A percentile compares a stretch with the other conserved stretches of the same genome.
Conservation (phyloP, 2,113 vertebrate species). For the Monopterus albus region DNA sequence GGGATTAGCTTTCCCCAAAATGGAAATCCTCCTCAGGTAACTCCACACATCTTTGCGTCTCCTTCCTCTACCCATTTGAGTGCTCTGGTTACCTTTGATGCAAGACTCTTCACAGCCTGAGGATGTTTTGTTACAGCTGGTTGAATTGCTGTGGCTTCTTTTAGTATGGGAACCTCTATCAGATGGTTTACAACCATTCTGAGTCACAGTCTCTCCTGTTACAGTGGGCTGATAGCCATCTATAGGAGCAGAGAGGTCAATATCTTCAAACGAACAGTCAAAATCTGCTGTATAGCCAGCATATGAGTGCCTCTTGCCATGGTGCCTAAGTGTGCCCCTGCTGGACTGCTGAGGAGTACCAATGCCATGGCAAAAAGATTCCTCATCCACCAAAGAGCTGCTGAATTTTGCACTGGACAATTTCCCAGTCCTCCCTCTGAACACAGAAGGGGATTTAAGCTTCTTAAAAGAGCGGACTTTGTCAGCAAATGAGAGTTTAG, state of each 20-base stretch:
- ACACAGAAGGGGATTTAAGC: conserved; percentile 83
- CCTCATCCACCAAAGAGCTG: conserved; percentile 73
- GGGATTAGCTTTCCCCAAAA: conserved; percentile 81
- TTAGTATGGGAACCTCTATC: conserved; percentile 76
- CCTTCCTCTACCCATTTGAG: conserved; percentile 73
- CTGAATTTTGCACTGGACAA: conserved; percentile 75
- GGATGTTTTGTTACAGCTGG: conserved; percentile 78
- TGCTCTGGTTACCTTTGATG: conserved; percentile 74
- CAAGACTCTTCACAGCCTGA: conserved; percentile 73
- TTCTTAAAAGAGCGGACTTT: conserved; percentile 89
- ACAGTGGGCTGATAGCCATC: conserved; percentile 78
- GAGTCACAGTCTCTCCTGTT: conserved; percentile 63
- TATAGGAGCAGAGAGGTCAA: conserved; percentile 79
- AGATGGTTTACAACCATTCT: conserved; percentile 77
- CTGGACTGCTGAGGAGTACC: conserved; percentile 72
- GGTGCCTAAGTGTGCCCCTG: conserved; percentile 73
- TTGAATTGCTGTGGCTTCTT: conserved; percentile 76
- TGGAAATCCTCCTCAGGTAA: conserved; percentile 89
- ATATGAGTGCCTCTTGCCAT: conserved; percentile 88
- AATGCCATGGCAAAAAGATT: conserved; percentile 73
- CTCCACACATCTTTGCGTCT: conserved; percentile 88
- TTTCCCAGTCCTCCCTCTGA: conserved; percentile 76
- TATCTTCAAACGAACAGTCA: conserved; percentile 88
- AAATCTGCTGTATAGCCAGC: conserved; percentile 86
- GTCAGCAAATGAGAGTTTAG: conserved; percentile 89